phyloP scores from a whole-genome alignment of 1,140 invertebrate species.

The Magallana ariakensis region DNA sequence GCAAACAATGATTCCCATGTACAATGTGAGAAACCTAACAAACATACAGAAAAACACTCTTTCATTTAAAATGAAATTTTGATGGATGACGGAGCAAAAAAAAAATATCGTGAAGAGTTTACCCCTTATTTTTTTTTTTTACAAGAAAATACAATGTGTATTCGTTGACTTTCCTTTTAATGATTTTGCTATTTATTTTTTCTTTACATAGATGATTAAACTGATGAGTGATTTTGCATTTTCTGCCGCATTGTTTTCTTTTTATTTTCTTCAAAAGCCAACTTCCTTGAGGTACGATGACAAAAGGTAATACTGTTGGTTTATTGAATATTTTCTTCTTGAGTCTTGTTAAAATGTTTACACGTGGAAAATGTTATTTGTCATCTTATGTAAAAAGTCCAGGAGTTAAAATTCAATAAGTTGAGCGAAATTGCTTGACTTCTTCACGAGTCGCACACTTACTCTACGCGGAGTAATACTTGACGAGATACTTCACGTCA shows the following conservation, averaged over 20 bases:
- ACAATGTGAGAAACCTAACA: neutral
- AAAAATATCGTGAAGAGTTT: too few species aligned
- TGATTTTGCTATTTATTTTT: too few species aligned
- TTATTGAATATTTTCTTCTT: neutral
- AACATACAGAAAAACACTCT: neutral
- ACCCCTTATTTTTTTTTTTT: too few species aligned
- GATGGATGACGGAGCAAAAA: too few species aligned
- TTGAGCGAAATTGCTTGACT: conserved; percentile 44
- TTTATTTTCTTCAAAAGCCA: neutral
- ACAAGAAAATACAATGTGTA: too few species aligned
- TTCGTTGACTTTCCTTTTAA: too few species aligned
- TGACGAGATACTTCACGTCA: conserved; percentile 47
- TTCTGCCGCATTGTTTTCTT: too few species aligned
- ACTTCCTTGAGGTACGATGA: neutral
- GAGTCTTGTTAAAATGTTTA: conserved; percentile 11
- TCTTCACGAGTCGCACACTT: conserved; percentile 41
- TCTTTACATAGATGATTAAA: too few species aligned
- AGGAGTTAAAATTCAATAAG: conserved; percentile 42
- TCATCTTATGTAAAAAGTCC: conserved; percentile 39
- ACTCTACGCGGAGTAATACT: conserved; percentile 36
- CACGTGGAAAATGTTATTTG: conserved; percentile 10
- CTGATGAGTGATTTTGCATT: too few species aligned
- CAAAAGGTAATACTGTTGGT: neutral
- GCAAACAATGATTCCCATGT: neutral
- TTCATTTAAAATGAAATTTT: neutral